These are phyloP conservation scores for Chaetoderma sp. DNA, from an alignment of 2,888 invertebrate species.

Conservation along the genomic window DNA sequence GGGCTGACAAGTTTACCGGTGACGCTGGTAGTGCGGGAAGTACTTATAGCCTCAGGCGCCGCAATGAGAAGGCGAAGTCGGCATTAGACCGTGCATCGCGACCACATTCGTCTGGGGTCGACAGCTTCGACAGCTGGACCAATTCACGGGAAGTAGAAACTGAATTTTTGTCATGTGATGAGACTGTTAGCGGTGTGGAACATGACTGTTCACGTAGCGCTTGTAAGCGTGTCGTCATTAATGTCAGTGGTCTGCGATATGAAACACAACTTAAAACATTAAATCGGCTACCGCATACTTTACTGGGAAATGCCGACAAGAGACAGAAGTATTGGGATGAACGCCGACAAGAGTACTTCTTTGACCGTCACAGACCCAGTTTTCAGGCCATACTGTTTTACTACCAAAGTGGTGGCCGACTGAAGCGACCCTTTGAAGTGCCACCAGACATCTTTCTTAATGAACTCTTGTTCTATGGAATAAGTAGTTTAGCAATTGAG, in stretches of 20 bases:
- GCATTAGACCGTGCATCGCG: too few species aligned
- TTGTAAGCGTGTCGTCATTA: slow-evolving; percentile 57
- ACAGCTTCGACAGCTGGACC: too few species aligned
- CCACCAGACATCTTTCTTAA: slow-evolving; percentile 71
- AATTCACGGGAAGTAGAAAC: background rate
- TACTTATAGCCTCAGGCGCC: too few species aligned
- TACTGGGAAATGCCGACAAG: slow-evolving; percentile 61
- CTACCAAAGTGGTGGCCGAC: slow-evolving; percentile 69
- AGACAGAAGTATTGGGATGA: slow-evolving; percentile 60
- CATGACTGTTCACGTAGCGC: too few species aligned
- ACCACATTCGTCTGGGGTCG: too few species aligned
- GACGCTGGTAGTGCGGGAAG: too few species aligned
- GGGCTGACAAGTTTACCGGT: too few species aligned
- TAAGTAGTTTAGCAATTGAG: slow-evolving; percentile 68
- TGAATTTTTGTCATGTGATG: too few species aligned
- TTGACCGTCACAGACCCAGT: slow-evolving; percentile 65
- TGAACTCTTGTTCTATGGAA: slow-evolving; percentile 70
- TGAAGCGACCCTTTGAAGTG: slow-evolving; percentile 70
- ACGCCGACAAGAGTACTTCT: slow-evolving; percentile 61
- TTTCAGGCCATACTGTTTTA: slow-evolving; percentile 67
- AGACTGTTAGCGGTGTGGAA: too few species aligned
- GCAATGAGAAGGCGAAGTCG: too few species aligned
- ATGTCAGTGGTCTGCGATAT: slow-evolving; percentile 64
- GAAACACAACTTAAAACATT: slow-evolving; percentile 67
- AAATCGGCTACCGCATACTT: slow-evolving; percentile 62